Conservation (phyloP, 2,113 vertebrate genomes). For the Chaetodon trifascialis region DNA sequence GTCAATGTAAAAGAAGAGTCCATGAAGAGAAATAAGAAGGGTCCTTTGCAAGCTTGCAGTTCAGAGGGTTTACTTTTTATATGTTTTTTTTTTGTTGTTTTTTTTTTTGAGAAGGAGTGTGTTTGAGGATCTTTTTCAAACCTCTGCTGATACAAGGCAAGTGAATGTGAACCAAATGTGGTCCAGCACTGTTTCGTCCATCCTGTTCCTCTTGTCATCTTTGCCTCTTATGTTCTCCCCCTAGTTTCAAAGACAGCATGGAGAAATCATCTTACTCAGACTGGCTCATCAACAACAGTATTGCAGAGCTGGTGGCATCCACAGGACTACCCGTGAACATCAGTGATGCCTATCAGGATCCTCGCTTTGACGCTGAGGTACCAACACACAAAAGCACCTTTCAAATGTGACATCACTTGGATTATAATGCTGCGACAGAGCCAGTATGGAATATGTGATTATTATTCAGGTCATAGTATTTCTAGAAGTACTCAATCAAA, state of each 20-base stretch:
- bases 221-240: slow-evolving; percentile 14
- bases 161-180: background rate
- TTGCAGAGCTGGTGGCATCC: slow-evolving; percentile 97
- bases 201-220: slow-evolving; percentile 30
- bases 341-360: slow-evolving; percentile 97
- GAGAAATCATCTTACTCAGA: slow-evolving; percentile 97
- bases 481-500: background rate
- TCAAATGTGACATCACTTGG: slow-evolving; percentile 8
- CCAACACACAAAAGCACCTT: slow-evolving; percentile 27
- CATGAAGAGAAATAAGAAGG: slow-evolving; percentile 15
- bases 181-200: background rate
- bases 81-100: background rate
- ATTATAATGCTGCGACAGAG: too few relatives aligned
- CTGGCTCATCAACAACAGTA: slow-evolving; percentile 98
- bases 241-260: slow-evolving; percentile 96
- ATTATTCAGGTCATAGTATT: background rate
- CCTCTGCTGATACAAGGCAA: background rate
- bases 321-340: slow-evolving; percentile 98
- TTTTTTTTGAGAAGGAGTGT: background rate
- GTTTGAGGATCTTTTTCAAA: slow-evolving; percentile 3
- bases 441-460: background rate
- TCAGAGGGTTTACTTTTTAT: background rate
- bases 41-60: slow-evolving; percentile 32
- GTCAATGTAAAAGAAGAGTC: slow-evolving; percentile 33
- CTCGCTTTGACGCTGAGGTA: slow-evolving; percentile 98